Evolutionary conservation across 2,113 vertebrate species (phyloP).

Genomic region (Lynx canadensis): DNA sequence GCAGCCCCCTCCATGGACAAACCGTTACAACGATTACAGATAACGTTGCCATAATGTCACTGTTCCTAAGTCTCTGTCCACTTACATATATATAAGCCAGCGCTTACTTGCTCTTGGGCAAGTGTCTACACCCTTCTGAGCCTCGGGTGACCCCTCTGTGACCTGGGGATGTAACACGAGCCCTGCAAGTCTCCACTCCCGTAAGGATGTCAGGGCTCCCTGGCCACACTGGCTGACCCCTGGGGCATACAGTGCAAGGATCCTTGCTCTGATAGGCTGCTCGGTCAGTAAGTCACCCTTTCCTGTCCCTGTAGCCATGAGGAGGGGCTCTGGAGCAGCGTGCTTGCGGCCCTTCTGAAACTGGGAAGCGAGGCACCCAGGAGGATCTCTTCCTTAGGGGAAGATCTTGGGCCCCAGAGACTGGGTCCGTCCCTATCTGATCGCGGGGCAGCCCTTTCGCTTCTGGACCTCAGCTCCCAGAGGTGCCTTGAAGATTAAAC

Average conservation of each 20-base stretch:
- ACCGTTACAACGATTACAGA: not conserved
- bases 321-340: not conserved
- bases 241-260: not conserved
- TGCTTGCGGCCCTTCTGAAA: not conserved
- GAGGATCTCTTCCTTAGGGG: not conserved
- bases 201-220: not conserved
- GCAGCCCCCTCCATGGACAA: too few species aligned
- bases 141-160: not conserved
- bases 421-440: not conserved
- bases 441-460: too few species aligned
- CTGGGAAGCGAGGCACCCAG: not conserved
- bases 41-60: rapidly evolving
- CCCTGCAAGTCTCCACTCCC: not conserved
- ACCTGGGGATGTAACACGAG: not conserved
- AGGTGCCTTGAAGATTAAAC: not conserved
- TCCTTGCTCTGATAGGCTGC: not conserved
- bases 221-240: not conserved
- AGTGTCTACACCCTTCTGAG: not conserved
- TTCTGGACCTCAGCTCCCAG: not conserved
- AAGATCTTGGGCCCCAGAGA: not conserved
- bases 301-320: not conserved
- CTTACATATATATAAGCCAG: not conserved
- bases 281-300: rapidly evolving
- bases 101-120: not conserved
- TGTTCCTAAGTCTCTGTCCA: not conserved